These are phyloP conservation scores for Aphelinus certus DNA, from an alignment of 1,140 invertebrate species.

Conservation along the genomic window DNA sequence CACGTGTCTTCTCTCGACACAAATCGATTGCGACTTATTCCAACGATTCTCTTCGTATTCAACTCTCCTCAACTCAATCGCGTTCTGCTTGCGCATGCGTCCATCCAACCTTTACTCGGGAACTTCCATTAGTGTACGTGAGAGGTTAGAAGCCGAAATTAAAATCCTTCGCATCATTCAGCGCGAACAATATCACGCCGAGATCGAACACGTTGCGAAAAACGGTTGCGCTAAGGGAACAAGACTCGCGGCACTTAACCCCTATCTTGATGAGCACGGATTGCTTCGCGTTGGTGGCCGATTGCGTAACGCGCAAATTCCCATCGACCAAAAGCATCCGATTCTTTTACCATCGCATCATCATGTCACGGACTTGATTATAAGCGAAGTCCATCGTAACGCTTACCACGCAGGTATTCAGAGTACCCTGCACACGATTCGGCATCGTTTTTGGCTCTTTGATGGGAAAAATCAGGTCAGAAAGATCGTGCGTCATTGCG, in stretches of 20 bases:
- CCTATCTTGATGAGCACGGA: too few species aligned
- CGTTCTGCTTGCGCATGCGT: neutral
- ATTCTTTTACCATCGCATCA: conserved; percentile 49
- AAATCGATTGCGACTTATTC: too few species aligned
- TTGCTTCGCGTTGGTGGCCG: conserved; percentile 13
- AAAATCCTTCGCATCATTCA: conserved; percentile 39
- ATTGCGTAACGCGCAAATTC: conserved; percentile 46
- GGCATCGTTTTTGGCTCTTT: conserved; percentile 39
- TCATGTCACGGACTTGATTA: conserved; percentile 43
- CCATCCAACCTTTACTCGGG: neutral
- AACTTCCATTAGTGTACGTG: neutral
- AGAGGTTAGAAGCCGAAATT: conserved; percentile 12
- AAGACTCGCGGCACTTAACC: conserved; percentile 22
- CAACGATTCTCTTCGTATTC: too few species aligned
- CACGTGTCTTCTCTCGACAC: too few species aligned
- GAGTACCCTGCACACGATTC: neutral
- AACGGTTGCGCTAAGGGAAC: neutral
- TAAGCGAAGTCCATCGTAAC: neutral
- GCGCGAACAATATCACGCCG: conserved; percentile 40
- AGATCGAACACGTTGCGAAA: conserved; percentile 29
- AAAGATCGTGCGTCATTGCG: conserved; percentile 32
- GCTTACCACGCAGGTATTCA: conserved; percentile 53
- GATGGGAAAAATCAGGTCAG: conserved; percentile 33
- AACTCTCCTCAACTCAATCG: too few species aligned
- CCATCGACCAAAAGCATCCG: conserved; percentile 51